Conservation (phyloP, 2,888 invertebrate genomes). For the Hermaeophaga mercurialis region DNA sequence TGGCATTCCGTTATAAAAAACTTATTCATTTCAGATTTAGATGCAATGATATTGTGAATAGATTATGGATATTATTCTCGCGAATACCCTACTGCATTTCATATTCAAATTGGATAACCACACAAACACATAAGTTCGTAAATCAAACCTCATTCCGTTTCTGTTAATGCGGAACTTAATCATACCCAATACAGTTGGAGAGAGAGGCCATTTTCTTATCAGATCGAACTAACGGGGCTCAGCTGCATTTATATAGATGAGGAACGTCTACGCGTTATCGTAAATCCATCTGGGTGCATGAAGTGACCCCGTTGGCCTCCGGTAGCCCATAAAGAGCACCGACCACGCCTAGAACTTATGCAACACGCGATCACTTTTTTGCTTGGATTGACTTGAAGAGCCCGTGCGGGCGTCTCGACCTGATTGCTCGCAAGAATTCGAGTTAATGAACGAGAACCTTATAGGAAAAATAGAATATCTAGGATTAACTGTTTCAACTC, state of each 20-base stretch:
- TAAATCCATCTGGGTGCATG: constrained; percentile 27
- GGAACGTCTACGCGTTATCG: constrained; percentile 10
- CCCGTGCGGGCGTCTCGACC: constrained; percentile 5
- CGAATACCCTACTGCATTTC: not conserved
- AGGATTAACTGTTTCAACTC: too few species aligned
- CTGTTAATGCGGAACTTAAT: constrained; percentile 3
- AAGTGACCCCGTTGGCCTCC: constrained; percentile 47
- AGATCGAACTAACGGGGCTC: constrained; percentile 4
- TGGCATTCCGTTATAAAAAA: too few species aligned
- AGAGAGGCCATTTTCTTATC: constrained; percentile 4
- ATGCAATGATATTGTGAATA: too few species aligned
- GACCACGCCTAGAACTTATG: constrained; percentile 45
- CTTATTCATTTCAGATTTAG: too few species aligned
- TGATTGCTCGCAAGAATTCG: not conserved
- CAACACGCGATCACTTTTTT: constrained; percentile 40
- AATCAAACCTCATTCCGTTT: constrained; percentile 1
- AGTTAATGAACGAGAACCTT: too few species aligned
- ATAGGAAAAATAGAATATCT: too few species aligned
- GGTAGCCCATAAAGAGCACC: constrained; percentile 44
- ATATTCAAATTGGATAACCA: not conserved
- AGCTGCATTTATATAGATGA: constrained; percentile 3
- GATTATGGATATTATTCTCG: too few species aligned
- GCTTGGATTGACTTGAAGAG: not conserved
- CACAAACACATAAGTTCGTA: not conserved
- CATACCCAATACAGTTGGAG: not conserved